Base-by-base conservation (phyloP, 2,888 invertebrate species). In the Scaptomyza reducta region DNA sequence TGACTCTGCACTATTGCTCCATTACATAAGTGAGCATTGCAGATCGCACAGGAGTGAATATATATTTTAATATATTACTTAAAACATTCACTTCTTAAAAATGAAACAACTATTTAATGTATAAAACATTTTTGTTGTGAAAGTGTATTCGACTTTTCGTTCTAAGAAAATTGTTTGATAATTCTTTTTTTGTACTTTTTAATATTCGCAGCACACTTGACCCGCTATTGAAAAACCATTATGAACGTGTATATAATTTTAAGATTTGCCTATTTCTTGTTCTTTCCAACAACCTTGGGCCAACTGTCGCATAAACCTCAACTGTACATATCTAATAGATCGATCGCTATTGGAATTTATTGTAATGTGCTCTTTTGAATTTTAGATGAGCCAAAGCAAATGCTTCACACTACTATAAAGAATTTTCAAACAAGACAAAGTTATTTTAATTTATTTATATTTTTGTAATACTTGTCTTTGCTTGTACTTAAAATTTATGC, bases 11-110 rank as follows among this genome's bases (percentile, higher is more conserved):
- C 60, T 82, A 80, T 65, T 50, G 74, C 46, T 73, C 89, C 72
- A 65, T 75, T 59, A 54, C 47, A 54, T 74, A 69, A 74, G 75
- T 81, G 89, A 61, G 53, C 79, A 87, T 64, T 79, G 76, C 87
- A 87, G 84, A 66, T 84, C 73, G 29, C 14, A 81, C 47, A n/a
- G 60, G 80, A 85, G 76, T 81, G 91, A 87, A 84, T 90, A 90
- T 78, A 90, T n/a, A 59, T 31, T 27, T 2, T 22, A 22, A 22
- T 22, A 27, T 27, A 6, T 27, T 27, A 27, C 27, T 27, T n/a
- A n/a, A n/a, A n/a, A n/a, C n/a, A n/a, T n/a, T n/a, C n/a, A n/a
- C n/a, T n/a, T n/a, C n/a, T n/a, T n/a, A n/a, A n/a, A n/a, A n/a
- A n/a, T n/a, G n/a, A n/a, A n/a, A n/a, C n/a, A n/a, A n/a, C n/a